Conservation (phyloP, 2,797 vertebrate genomes). For the Tenualosa thibaudeaui region DNA sequence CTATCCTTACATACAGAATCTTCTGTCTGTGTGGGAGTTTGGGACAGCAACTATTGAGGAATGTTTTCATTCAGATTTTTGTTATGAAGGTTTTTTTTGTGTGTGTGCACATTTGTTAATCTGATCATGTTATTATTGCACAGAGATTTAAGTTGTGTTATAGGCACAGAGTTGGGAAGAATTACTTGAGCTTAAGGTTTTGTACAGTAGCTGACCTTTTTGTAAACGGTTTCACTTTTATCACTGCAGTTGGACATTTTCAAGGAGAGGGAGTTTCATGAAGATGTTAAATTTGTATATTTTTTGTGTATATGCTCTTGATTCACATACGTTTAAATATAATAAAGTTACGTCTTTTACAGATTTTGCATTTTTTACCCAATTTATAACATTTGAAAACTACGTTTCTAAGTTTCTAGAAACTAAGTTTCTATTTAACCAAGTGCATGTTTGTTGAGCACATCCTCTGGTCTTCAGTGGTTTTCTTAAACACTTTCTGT, state of each 20-base stretch:
- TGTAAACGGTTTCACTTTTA: neutral
- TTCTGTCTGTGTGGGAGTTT: neutral
- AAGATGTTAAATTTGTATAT: conserved; percentile 14
- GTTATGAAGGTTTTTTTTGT: neutral
- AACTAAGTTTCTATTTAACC: no score
- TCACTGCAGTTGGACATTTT: conserved; percentile 3
- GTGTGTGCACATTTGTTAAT: neutral
- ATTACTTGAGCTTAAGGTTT: neutral
- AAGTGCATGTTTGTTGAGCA: no score
- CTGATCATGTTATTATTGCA: neutral
- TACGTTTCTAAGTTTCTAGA: no score
- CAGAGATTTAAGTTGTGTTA: neutral
- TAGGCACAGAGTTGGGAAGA: neutral
- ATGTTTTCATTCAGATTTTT: neutral
- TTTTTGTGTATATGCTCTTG: neutral
- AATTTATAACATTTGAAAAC: no score
- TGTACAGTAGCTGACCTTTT: neutral
- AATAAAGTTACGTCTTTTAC: conserved; percentile 9
- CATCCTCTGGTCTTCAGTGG: no score
- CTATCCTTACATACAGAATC: neutral
- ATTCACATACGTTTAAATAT: conserved; percentile 5
- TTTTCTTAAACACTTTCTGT: no score
- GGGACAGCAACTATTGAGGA: neutral
- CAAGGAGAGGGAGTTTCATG: neutral
- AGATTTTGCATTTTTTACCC: neutral